Percentiles rank a stretch among this genome's conserved stretches.
Evolutionary conservation across 2,113 vertebrate species (phyloP).

Genomic region (Eleginops maclovinus): DNA sequence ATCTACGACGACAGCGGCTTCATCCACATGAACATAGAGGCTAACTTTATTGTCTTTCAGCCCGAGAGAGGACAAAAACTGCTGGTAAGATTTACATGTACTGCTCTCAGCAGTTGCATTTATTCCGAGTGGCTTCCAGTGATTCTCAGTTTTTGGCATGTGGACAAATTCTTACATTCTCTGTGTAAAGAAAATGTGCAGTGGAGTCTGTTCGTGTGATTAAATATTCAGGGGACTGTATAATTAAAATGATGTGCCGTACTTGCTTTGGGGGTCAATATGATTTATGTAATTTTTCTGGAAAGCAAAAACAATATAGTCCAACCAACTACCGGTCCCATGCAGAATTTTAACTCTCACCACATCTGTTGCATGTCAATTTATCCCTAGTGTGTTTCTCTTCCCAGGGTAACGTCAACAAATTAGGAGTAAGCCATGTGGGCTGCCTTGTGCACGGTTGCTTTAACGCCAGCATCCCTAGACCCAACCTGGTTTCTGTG

Average conservation of each 20-base stretch:
- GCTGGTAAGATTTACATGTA: conserved; percentile 81
- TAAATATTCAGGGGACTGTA: background rate
- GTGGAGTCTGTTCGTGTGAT: background rate
- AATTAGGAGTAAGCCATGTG: conserved; percentile 90
- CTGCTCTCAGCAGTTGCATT: background rate
- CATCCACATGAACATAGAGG: conserved; percentile 93
- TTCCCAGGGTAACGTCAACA: conserved; percentile 92
- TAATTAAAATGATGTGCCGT: too few species aligned
- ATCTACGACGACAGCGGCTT: conserved; percentile 94
- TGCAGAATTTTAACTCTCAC: background rate
- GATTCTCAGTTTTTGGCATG: background rate
- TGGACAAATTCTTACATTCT: background rate
- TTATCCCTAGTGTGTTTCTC: background rate
- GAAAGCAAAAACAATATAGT: too few species aligned
- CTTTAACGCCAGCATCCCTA: conserved; percentile 95
- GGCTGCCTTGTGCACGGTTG: conserved; percentile 96
- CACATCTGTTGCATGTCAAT: background rate
- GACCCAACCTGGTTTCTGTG: conserved; percentile 85
- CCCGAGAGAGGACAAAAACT: conserved; percentile 89
- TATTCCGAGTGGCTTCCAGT: background rate
- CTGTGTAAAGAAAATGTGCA: background rate
- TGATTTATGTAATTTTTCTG: too few species aligned
- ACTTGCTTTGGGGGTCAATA: too few species aligned
- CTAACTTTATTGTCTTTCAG: conserved; percentile 91
- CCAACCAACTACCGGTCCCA: too few species aligned